Base-by-base conservation (phyloP, 1,140 invertebrate species). In the Diabrotica undecimpunctata region DNA sequence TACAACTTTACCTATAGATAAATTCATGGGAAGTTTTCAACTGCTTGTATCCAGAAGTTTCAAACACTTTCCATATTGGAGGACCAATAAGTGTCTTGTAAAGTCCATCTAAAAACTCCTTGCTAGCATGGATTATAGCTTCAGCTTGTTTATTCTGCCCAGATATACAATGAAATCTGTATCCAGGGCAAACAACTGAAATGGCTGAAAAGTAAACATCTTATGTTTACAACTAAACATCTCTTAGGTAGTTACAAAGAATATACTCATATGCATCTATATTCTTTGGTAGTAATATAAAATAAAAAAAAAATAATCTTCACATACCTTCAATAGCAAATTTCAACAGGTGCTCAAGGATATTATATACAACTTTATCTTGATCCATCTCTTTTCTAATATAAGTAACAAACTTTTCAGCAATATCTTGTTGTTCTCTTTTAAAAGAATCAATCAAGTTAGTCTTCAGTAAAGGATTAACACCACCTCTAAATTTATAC, bases 21-120 rank as follows among this genome's bases (percentile, higher is more conserved):
- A 64, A 64, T 35, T 68, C 60, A 67, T 79, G 77, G 2, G 77
- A 72, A 35, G 67, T 55, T 66, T 77, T 74, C 46, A 80, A 61
- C 65, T 78, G 71, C 62, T 62, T 72, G 57, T 79, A 80, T n/a
- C 70, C 75, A 58, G 70, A 60, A 57, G 75, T 80, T 70, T 78
- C 78, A 56, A 64, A 75, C 7, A 77, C 39, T 70, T 75, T 77
- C 79, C 79, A 80, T 12, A 79, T 37, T 50, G 78, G 77, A 0
- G 73, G 74, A 25, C 76, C 79, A 6, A 76, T 75, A 7, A 79
- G 62, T 37, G 77, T 79, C 13, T 62, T 52, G 56, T 79, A 79
- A 12, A 80, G 59, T 12, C 78, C 78, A 13, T 80, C 78, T 78
- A 80, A 79, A 54, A 80, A 79, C 66, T 78, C 71, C 12, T 71